Base-by-base conservation (phyloP, 2,888 invertebrate genomes). In the Carcina quercana region DNA sequence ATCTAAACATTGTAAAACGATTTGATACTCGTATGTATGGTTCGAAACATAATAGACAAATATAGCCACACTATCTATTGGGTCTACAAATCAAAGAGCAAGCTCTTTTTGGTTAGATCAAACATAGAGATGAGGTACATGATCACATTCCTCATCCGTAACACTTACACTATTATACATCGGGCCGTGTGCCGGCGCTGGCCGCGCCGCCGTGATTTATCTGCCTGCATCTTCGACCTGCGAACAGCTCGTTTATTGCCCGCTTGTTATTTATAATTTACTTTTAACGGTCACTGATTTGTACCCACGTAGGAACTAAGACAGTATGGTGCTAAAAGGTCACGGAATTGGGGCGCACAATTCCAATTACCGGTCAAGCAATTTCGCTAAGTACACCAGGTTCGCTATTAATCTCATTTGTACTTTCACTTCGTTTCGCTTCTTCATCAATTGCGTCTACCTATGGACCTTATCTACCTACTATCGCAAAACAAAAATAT, bases 201-300 rank as follows among this genome's bases (percentile, higher is more conserved):
- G n/a, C 12, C 30, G 31, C 43, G 33, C 45, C 34, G 35, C 57
- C 50, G 79, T 79, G 80, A 82, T 83, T 79, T 82, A 82, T 82
- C 80, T 69, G 69, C 59, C 61, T 57, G 73, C 74, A 80, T 79
- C 80, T 72, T 59, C 65, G 64, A 78, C 78, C 76, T 68, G 82
- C 76, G 72, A 82, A 82, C 79, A 73, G 70, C 68, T 64, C 72
- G 78, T 71, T 78, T 79, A 78, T 76, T 73, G 75, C 69, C 65
- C 60, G 71, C 72, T 83, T 79, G 80, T 83, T 82, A 83, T 78
- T 80, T 82, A 78, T 82, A 80, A 82, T 82, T 80, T 83, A 80
- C 79, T 82, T 83, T 82, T 83, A 80, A 80, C 76, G 73, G 78
- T 71, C 69, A 62, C 69, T 65, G 71, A 79, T 80, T 79, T 72